phyloP scores from a whole-genome alignment of 2,797 vertebrate species.

The Gymnoscopelus microlampas region DNA sequence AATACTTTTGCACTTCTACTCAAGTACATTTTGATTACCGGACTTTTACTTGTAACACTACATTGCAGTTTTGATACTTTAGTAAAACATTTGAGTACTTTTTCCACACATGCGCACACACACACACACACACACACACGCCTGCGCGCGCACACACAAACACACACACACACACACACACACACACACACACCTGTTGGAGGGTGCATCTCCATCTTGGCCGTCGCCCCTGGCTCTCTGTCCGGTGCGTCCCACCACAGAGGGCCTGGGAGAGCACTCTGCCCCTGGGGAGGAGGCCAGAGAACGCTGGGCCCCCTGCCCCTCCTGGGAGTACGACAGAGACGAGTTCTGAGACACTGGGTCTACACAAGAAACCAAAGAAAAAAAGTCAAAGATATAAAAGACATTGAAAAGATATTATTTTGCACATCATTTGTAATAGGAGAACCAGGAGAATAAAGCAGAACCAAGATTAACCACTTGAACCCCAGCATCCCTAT shows the following conservation, averaged over 20 bases:
- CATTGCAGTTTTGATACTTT: too few relatives aligned
- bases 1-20: too few relatives aligned
- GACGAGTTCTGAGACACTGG: constrained; percentile 93
- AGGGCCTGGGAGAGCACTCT: constrained; percentile 90
- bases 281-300: constrained; percentile 85
- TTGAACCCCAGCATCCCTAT: too few relatives aligned
- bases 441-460: background rate
- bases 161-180: background rate
- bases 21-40: too few relatives aligned
- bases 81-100: too few relatives aligned
- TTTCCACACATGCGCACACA: background rate
- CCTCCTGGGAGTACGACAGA: constrained; percentile 87
- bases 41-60: too few relatives aligned
- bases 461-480: background rate
- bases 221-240: constrained; percentile 93
- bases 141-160: background rate
- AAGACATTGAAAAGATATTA: background rate
- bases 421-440: constrained; percentile 5
- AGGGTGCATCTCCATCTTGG: constrained; percentile 92
- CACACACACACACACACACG: constrained; percentile 72
- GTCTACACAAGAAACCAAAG: constrained; percentile 71
- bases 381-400: background rate
- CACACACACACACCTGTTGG: constrained; percentile 84
- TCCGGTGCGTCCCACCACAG: constrained; percentile 90
- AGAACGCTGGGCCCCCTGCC: constrained; percentile 80